These are phyloP conservation scores for Rhingia campestris DNA, from an alignment of 2,888 invertebrate genomes.

Conservation along the genomic window DNA sequence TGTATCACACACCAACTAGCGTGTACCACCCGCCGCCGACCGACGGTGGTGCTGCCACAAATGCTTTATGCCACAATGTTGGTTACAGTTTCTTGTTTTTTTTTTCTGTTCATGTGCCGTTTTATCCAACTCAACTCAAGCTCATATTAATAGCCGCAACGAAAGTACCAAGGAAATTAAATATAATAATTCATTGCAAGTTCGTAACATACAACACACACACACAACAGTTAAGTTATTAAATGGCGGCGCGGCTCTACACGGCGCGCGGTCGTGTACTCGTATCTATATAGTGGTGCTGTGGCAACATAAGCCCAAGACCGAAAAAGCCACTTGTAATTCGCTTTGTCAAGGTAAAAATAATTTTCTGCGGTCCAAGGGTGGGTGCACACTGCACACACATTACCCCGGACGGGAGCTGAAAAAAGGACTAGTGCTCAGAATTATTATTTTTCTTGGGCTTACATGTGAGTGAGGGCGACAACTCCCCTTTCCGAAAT, in stretches of 20 bases:
- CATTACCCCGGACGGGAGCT: neutral
- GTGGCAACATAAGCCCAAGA: conserved; percentile 53
- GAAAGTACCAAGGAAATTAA: conserved; percentile 74
- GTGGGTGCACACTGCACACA: conserved; percentile 4
- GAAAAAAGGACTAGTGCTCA: conserved; percentile 58
- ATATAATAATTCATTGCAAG: conserved; percentile 75
- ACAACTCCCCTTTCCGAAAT: conserved; percentile 38
- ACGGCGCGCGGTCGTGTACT: neutral
- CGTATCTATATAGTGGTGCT: conserved; percentile 11
- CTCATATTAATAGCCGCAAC: conserved; percentile 73
- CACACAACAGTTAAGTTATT: conserved; percentile 69
- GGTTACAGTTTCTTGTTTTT: conserved; percentile 39
- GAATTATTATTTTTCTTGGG: conserved; percentile 63
- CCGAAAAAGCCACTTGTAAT: conserved; percentile 72
- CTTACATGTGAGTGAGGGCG: conserved; percentile 21
- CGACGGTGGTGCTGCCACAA: conserved; percentile 20
- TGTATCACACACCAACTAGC: conserved; percentile 52
- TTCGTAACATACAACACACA: conserved; percentile 39
- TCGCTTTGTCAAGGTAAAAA: conserved; percentile 70
- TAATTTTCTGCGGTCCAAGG: conserved; percentile 46
- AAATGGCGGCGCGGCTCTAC: conserved; percentile 59
- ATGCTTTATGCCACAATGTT: conserved; percentile 55
- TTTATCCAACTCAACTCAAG: conserved; percentile 50
- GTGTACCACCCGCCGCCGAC: conserved; percentile 21
- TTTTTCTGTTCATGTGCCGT: conserved; percentile 19